Percentiles rank a stretch among this genome's conserved stretches.
phyloP scores from a whole-genome alignment of 2,113 vertebrate genomes.

The Eidolon helvum region DNA sequence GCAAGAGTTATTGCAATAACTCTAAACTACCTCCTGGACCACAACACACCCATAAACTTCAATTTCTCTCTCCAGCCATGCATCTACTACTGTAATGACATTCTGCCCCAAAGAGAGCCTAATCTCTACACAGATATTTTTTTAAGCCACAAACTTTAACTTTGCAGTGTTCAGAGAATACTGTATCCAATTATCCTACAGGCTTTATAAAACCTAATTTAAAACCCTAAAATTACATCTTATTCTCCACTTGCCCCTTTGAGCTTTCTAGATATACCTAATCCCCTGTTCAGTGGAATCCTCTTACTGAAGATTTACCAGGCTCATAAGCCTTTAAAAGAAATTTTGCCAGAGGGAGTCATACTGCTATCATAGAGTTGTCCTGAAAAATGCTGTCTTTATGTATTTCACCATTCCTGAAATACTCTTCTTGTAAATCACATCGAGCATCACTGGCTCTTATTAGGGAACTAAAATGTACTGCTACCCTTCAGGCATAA shows the following conservation, averaged over 20 bases:
- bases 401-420: not conserved
- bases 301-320: constrained; percentile 47
- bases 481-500: not conserved
- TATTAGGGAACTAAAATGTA: not conserved
- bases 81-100: not conserved
- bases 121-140: not conserved
- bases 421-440: constrained; percentile 32
- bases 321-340: constrained; percentile 41
- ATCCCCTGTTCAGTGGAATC: not conserved
- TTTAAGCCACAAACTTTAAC: constrained; percentile 22
- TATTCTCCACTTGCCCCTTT: not conserved
- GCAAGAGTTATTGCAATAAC: not conserved
- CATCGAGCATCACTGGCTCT: not conserved
- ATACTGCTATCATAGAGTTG: constrained; percentile 15
- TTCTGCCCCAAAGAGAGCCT: not conserved
- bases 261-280: not conserved
- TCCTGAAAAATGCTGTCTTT: constrained; percentile 43
- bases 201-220: constrained; percentile 52
- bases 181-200: not conserved
- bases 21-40: not conserved
- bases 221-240: constrained; percentile 44
- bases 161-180: not conserved
- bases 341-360: constrained; percentile 32
- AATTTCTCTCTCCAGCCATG: not conserved
- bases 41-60: not conserved